Evolutionary conservation across 2,797 vertebrate genomes (phyloP).

Genomic region (Melopsittacus undulatus): DNA sequence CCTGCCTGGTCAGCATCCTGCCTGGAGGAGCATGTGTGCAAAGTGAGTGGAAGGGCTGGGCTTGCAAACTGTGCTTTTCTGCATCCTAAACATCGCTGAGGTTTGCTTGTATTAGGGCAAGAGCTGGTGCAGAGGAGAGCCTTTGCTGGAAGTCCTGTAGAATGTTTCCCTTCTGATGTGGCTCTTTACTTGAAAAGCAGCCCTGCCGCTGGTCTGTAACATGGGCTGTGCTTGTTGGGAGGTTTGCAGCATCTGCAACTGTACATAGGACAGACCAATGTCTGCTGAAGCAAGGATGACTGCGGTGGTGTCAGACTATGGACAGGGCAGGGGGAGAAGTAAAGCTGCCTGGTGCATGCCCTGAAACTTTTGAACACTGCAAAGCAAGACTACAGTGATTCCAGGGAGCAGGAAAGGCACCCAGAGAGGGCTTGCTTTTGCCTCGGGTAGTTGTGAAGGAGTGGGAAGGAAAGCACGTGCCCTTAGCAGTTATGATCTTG

Average conservation of each 20-base stretch:
- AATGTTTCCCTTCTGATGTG: not conserved
- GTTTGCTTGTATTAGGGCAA: not conserved
- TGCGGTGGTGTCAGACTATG: not conserved
- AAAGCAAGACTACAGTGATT: not conserved
- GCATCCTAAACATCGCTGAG: not conserved
- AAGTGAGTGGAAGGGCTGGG: not conserved
- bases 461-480: fast-evolving
- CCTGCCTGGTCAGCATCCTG: not conserved
- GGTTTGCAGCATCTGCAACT: not conserved
- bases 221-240: fast-evolving
- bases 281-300: not conserved
- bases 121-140: not conserved
- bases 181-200: not conserved
- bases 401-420: not conserved
- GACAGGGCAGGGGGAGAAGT: not conserved
- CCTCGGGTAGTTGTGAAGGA: fast-evolving
- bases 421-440: not conserved
- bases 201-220: not conserved
- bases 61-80: not conserved
- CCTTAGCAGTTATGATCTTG: not conserved
- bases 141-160: not conserved
- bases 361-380: not conserved
- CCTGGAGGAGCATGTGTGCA: fast-evolving
- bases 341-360: not conserved
- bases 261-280: fast-evolving